These are phyloP conservation scores for Narcine bancroftii DNA, from an alignment of 2,113 vertebrate species.

Conservation along the genomic window DNA sequence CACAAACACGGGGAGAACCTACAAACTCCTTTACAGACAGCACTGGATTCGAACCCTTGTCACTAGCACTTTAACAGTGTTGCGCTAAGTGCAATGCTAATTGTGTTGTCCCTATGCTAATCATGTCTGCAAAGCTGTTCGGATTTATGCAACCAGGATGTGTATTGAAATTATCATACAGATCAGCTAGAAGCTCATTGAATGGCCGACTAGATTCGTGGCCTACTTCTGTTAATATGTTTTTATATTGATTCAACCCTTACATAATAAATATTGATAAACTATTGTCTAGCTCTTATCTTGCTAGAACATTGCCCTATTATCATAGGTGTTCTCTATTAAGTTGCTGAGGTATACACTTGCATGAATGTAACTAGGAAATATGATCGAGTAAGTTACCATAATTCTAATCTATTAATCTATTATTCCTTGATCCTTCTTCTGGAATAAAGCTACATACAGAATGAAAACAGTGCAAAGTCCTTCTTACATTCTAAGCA, in stretches of 20 bases:
- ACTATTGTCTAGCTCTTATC: neutral
- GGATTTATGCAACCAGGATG: too few species aligned
- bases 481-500: too few species aligned
- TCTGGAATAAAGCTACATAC: too few species aligned
- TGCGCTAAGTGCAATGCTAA: too few species aligned
- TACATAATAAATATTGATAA: neutral
- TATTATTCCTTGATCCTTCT: neutral
- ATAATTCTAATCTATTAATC: neutral
- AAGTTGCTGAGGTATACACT: neutral
- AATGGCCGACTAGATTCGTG: neutral
- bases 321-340: neutral
- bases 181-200: neutral
- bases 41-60: too few species aligned
- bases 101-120: too few species aligned
- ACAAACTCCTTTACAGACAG: too few species aligned
- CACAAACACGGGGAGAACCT: too few species aligned
- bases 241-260: neutral
- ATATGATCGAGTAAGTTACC: neutral
- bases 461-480: too few species aligned
- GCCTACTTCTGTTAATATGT: neutral
- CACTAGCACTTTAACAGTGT: too few species aligned
- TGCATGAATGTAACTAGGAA: neutral
- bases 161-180: neutral
- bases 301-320: neutral
- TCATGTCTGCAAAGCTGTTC: too few species aligned